Conservation (phyloP, 2,797 vertebrate genomes). For the Corythornis leucogaster region DNA sequence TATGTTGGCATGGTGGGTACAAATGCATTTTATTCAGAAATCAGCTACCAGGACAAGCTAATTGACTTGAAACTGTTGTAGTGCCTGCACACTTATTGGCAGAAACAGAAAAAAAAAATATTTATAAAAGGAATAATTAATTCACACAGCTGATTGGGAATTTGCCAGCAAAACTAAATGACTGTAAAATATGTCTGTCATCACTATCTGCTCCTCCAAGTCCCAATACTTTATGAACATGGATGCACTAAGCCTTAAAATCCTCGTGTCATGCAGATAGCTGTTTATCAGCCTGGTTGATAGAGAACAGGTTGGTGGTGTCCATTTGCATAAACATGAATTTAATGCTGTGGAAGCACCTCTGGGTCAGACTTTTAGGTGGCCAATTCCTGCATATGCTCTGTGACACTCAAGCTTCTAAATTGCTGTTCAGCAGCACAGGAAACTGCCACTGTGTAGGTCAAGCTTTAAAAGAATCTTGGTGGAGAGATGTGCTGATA, state of each 20-base stretch:
- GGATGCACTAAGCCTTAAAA: neutral
- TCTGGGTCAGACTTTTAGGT: neutral
- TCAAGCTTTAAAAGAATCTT: conserved; percentile 1
- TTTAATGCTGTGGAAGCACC: neutral
- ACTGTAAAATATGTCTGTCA: neutral
- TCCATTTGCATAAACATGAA: neutral
- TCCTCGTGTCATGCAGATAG: neutral
- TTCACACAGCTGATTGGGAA: conserved; percentile 9
- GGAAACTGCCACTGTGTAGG: neutral
- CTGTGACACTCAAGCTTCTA: neutral
- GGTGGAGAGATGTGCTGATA: neutral
- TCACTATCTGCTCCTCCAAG: conserved; percentile 18
- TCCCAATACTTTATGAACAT: neutral
- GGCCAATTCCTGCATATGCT: neutral
- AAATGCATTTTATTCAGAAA: neutral
- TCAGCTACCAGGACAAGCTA: neutral
- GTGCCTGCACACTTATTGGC: neutral
- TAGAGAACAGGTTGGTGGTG: neutral
- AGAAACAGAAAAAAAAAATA: conserved; percentile 23
- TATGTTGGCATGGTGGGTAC: neutral
- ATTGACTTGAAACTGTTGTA: neutral
- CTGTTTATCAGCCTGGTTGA: neutral
- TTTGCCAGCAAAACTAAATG: conserved; percentile 2
- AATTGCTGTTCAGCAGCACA: neutral
- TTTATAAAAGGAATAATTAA: conserved; percentile 6